These are phyloP conservation scores for Drosophila emarginata DNA, from an alignment of 2,888 invertebrate genomes.

Conservation along the genomic window DNA sequence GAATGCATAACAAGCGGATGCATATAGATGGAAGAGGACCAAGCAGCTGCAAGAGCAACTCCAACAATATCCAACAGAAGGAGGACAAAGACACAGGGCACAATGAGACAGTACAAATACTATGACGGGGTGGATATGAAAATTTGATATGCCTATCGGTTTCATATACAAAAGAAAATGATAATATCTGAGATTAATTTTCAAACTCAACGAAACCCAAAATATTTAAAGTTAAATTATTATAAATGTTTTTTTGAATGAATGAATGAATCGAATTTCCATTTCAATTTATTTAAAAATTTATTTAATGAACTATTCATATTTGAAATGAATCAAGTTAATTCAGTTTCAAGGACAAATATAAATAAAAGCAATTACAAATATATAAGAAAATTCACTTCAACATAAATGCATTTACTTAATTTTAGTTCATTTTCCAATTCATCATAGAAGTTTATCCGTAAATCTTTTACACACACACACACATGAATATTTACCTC, in stretches of 20 bases:
- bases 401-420: not conserved
- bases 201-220: not conserved
- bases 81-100: not conserved
- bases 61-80: not conserved
- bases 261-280: not conserved
- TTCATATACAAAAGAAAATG: no score
- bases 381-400: not conserved
- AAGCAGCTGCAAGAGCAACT: conserved; percentile 13
- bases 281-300: not conserved
- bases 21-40: not conserved
- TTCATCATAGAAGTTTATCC: not conserved
- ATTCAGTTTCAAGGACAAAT: not conserved
- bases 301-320: no score
- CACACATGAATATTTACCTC: conserved; percentile 14
- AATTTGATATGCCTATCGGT: conserved; percentile 44
- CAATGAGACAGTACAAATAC: not conserved
- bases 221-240: not conserved
- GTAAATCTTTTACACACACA: conserved; percentile 8
- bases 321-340: no score
- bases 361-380: not conserved
- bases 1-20: conserved; percentile 64
- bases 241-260: not conserved
- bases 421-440: conserved; percentile 1
- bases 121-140: conserved; percentile 31
- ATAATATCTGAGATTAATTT: not conserved